A percentile compares a stretch with the other conserved stretches of the same genome.
Evolutionary conservation across 2,113 vertebrate species (phyloP).

Genomic region (Trachemys scripta): DNA sequence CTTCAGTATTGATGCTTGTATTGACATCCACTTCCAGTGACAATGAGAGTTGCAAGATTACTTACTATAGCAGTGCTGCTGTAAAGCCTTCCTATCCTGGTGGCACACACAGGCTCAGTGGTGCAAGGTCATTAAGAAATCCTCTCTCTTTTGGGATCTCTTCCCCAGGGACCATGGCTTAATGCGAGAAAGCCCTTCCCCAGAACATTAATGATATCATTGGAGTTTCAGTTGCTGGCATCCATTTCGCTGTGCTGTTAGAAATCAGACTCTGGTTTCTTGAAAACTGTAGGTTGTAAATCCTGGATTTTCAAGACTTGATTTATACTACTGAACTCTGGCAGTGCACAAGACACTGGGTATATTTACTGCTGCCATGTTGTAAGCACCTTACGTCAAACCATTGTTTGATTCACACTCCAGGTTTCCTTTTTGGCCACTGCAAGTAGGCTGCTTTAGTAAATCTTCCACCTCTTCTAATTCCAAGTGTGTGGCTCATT

Average conservation of each 20-base stretch:
- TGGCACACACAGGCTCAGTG: background rate
- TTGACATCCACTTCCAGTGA: background rate
- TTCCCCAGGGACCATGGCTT: background rate
- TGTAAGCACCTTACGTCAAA: background rate
- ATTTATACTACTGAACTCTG: background rate
- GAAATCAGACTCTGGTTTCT: background rate
- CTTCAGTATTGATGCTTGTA: background rate
- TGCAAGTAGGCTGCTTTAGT: background rate
- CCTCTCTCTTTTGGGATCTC: background rate
- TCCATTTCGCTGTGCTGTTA: background rate
- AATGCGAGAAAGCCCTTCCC: background rate
- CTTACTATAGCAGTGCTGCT: background rate
- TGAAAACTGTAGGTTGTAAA: background rate
- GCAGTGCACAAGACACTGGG: background rate
- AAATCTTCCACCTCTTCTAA: background rate
- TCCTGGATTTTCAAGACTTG: background rate
- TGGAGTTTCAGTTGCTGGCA: constrained; percentile 3
- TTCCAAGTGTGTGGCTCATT: constrained; percentile 8
- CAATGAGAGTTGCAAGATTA: background rate
- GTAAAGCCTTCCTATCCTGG: background rate
- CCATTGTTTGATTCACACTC: background rate
- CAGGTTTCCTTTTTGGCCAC: background rate
- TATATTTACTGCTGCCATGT: accelerated
- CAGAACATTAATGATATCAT: background rate
- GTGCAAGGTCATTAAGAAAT: background rate